These are phyloP conservation scores for Theretra japonica DNA, from an alignment of 2,888 invertebrate genomes.

Conservation along the genomic window DNA sequence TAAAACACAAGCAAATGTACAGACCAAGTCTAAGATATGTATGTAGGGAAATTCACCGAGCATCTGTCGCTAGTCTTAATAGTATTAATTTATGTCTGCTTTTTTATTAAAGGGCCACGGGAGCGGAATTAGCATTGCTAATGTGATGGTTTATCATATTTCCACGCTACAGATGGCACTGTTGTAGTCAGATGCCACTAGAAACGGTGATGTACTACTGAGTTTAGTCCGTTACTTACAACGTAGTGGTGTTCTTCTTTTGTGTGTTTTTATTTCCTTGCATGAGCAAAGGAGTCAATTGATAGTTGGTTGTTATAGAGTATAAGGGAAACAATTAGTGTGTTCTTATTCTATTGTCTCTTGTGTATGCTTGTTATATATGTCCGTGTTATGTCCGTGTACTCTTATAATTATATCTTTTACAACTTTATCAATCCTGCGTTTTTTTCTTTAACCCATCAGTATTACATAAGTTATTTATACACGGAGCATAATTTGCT, in stretches of 20 bases:
- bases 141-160: conserved; percentile 51
- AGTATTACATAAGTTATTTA: no score
- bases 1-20: not conserved
- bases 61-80: conserved; percentile 55
- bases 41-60: conserved; percentile 22
- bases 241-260: not conserved
- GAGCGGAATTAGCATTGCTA: conserved; percentile 57
- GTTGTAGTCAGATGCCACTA: conserved; percentile 40
- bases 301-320: no score
- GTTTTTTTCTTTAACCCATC: no score
- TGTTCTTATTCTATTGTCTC: no score
- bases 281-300: no score
- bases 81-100: conserved; percentile 58
- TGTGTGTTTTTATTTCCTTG: not conserved
- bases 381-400: no score
- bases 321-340: no score
- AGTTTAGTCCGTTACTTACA: not conserved
- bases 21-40: not conserved
- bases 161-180: conserved; percentile 50
- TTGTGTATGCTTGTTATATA: no score
- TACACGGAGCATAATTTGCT: no score
- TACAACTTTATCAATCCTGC: no score
- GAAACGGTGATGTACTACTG: not conserved
- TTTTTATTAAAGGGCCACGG: conserved; percentile 48
- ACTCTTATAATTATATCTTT: no score